Conservation (phyloP, 2,888 invertebrate species). For the Drosophila kokeensis region DNA sequence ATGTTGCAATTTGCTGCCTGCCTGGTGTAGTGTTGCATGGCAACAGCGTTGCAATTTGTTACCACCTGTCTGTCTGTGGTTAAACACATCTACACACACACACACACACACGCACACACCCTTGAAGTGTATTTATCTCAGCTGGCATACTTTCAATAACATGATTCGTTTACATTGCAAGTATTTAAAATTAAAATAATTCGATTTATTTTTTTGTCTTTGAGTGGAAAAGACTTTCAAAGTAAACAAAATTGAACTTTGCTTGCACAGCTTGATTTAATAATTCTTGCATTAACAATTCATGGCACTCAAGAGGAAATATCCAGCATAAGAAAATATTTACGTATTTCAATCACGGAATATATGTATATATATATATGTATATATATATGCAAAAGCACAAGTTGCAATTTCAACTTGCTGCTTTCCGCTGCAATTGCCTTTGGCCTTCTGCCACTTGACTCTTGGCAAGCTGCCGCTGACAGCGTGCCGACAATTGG, state of each 20-base stretch:
- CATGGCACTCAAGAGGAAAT: neutral
- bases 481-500: conserved; percentile 34
- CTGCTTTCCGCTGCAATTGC: conserved; percentile 1
- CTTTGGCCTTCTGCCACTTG: neutral
- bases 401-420: neutral
- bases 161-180: conserved; percentile 29
- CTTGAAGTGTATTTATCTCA: conserved; percentile 29
- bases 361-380: neutral
- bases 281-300: conserved; percentile 35
- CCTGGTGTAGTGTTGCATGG: conserved; percentile 23
- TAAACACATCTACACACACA: conserved; percentile 31
- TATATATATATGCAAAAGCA: neutral
- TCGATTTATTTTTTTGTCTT: conserved; percentile 19
- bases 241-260: conserved; percentile 2
- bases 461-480: conserved; percentile 12
- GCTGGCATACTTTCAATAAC: conserved; percentile 23
- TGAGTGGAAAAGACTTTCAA: conserved; percentile 13
- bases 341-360: neutral
- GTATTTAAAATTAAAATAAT: neutral
- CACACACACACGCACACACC: neutral
- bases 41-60: conserved; percentile 41
- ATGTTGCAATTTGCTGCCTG: conserved; percentile 30
- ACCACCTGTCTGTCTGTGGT: conserved; percentile 57
- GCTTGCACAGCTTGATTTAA: conserved; percentile 39
- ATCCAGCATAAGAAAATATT: neutral